A percentile compares a stretch with the other conserved stretches of the same genome.
phyloP scores from a whole-genome alignment of 2,797 vertebrate species.

The Poeciliopsis presidionis region DNA sequence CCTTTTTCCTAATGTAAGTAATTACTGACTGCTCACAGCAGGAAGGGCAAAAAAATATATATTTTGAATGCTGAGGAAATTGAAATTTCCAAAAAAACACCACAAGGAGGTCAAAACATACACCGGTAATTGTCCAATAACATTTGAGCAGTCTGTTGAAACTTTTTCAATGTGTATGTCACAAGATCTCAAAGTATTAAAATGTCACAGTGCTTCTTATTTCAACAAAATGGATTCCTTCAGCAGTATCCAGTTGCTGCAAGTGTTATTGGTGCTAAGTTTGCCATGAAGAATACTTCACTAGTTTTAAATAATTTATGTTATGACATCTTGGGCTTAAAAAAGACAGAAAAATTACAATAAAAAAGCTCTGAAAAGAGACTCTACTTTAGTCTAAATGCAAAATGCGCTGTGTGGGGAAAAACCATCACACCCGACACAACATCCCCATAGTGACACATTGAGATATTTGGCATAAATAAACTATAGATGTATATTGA shows the following conservation, averaged over 20 bases:
- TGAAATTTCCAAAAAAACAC: neutral
- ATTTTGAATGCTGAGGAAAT: neutral
- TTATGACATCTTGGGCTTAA: neutral
- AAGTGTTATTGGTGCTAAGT: neutral
- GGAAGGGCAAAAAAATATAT: neutral
- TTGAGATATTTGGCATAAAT: neutral
- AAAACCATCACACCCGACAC: neutral
- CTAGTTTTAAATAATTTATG: neutral
- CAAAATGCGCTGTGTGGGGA: no score
- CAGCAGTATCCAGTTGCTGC: neutral
- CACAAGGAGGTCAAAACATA: no score
- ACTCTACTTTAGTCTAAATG: neutral
- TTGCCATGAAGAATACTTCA: neutral
- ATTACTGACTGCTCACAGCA: neutral
- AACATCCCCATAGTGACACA: neutral
- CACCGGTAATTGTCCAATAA: no score
- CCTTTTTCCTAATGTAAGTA: neutral
- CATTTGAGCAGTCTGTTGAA: no score
- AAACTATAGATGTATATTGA: neutral
- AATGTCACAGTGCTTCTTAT: neutral
- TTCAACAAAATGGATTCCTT: neutral
- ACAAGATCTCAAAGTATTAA: no score
- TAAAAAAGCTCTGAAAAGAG: neutral
- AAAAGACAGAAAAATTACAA: neutral
- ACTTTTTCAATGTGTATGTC: no score